A percentile compares a stretch with the other conserved stretches of the same genome.
phyloP scores from a whole-genome alignment of 2,113 vertebrate genomes.

The Coreoperca whiteheadi region DNA sequence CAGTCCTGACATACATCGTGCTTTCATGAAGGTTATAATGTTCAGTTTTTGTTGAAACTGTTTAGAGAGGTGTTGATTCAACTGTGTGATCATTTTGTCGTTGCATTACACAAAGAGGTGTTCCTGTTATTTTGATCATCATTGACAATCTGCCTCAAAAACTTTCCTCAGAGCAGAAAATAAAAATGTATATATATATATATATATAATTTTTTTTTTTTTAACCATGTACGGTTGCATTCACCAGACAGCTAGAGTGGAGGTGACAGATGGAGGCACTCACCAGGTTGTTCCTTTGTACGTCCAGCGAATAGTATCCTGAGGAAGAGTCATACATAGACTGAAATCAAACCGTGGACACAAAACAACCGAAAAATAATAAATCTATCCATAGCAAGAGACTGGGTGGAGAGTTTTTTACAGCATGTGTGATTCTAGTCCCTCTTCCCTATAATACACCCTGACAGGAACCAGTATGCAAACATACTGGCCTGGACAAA shows the following conservation, averaged over 20 bases:
- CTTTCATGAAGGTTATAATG: too few relatives aligned
- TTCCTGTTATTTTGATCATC: not conserved
- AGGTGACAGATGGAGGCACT: conserved; percentile 24
- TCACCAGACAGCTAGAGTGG: not conserved
- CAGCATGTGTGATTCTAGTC: not conserved
- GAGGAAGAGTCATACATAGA: conserved; percentile 26
- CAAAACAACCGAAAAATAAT: not conserved
- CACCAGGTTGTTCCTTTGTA: conserved; percentile 83
- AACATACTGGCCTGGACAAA: conserved; percentile 36
- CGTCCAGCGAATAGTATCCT: conserved; percentile 86
- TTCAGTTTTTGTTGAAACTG: too few relatives aligned
- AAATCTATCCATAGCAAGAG: not conserved
- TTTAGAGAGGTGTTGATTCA: too few relatives aligned
- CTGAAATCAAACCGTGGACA: conserved; percentile 19
- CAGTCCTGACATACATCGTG: too few relatives aligned
- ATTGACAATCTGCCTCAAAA: too few relatives aligned
- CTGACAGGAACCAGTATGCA: not conserved
- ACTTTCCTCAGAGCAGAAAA: too few relatives aligned
- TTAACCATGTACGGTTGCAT: not conserved
- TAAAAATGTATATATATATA: too few relatives aligned
- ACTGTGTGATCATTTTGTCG: too few relatives aligned
- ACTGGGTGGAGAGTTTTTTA: not conserved
- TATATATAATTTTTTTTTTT: too few relatives aligned
- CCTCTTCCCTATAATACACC: not conserved
- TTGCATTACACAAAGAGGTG: not conserved